Conservation (phyloP, 2,888 invertebrate species). For the Malacosoma neustria region DNA sequence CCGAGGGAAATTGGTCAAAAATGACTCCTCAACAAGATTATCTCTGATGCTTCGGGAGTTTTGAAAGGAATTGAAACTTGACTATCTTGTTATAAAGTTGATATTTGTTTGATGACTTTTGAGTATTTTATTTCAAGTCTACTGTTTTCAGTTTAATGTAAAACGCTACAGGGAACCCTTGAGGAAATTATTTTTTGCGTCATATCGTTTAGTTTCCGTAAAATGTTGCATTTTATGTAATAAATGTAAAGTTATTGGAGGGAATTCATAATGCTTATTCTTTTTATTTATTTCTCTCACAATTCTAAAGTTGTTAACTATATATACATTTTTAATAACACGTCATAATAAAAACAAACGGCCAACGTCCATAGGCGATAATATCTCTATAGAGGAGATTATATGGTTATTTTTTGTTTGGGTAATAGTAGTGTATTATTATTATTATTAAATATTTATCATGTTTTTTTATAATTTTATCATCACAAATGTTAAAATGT, state of each 20-base stretch:
- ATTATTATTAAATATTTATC: no score
- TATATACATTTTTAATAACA: no score
- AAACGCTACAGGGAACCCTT: slow-evolving; percentile 24
- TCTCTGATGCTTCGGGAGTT: slow-evolving; percentile 22
- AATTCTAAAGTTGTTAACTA: no score
- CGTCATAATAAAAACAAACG: no score
- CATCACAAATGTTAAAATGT: no score
- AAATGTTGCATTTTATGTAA: slow-evolving; percentile 16
- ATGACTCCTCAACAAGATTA: slow-evolving; percentile 54
- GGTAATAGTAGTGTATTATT: no score
- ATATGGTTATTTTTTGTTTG: no score
- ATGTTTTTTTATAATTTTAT: no score
- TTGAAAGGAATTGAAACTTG: slow-evolving; percentile 22
- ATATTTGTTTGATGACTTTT: slow-evolving; percentile 22
- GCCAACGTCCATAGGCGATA: no score
- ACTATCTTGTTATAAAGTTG: slow-evolving; percentile 20
- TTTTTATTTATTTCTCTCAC: neutral
- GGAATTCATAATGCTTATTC: neutral
- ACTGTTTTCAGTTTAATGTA: slow-evolving; percentile 35
- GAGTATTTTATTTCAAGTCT: slow-evolving; percentile 24
- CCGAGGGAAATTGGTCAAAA: slow-evolving; percentile 59
- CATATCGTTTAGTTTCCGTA: slow-evolving; percentile 23
- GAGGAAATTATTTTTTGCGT: slow-evolving; percentile 24
- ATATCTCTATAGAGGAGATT: no score
- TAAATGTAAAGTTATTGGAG: neutral